Percentiles rank a stretch among this genome's conserved stretches.
phyloP scores from a whole-genome alignment of 2,888 invertebrate species.

The Orchestes rusci region DNA sequence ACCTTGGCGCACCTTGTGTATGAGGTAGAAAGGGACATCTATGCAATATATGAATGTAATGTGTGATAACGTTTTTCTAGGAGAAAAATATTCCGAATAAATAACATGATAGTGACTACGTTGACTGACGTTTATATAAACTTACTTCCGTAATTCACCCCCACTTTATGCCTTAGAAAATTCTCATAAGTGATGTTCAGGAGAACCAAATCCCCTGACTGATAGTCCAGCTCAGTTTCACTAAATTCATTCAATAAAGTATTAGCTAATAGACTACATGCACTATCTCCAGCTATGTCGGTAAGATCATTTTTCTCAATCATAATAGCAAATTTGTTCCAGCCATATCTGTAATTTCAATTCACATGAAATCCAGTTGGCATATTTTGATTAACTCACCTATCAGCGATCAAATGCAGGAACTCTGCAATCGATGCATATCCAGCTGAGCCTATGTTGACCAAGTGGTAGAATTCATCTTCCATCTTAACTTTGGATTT shows the following conservation, averaged over 20 bases:
- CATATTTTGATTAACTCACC: slow-evolving; percentile 44
- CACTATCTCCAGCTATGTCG: slow-evolving; percentile 59
- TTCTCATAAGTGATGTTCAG: slow-evolving; percentile 45
- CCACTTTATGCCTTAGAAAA: slow-evolving; percentile 58
- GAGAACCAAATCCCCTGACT: slow-evolving; percentile 56
- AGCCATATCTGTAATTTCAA: slow-evolving; percentile 53
- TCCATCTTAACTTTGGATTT: slow-evolving; percentile 59
- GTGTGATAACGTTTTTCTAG: too few relatives aligned
- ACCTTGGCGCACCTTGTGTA: too few relatives aligned
- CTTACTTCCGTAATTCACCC: slow-evolving; percentile 67
- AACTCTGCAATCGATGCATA: slow-evolving; percentile 67
- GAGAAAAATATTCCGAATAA: too few relatives aligned
- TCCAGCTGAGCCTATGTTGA: slow-evolving; percentile 65
- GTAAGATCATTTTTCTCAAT: slow-evolving; percentile 68
- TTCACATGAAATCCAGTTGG: neutral
- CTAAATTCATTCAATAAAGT: slow-evolving; percentile 54
- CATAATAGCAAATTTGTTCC: slow-evolving; percentile 65
- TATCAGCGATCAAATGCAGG: slow-evolving; percentile 60
- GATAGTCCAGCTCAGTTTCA: slow-evolving; percentile 42
- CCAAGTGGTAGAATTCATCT: slow-evolving; percentile 73
- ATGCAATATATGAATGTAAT: too few relatives aligned
- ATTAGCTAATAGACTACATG: slow-evolving; percentile 71
- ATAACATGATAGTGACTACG: too few relatives aligned
- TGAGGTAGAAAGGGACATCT: too few relatives aligned
- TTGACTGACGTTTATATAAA: too few relatives aligned